Conservation (phyloP, 2,797 vertebrate genomes). For the Coracias cyanogaster region DNA sequence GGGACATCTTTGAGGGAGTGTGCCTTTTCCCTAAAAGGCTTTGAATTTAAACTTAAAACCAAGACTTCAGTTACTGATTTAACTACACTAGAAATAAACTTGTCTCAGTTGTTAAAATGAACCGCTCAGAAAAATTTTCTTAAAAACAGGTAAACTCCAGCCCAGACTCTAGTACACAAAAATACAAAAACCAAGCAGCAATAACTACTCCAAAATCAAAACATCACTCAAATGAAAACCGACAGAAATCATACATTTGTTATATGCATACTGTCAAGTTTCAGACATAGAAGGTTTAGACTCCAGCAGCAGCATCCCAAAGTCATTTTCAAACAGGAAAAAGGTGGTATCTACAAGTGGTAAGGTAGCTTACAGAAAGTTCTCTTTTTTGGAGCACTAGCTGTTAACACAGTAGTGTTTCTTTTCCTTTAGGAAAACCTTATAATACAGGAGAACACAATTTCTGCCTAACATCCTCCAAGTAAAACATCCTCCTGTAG, state of each 20-base stretch:
- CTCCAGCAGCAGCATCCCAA: not conserved
- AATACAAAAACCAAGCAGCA: not conserved
- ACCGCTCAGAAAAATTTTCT: not conserved
- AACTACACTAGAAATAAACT: not conserved
- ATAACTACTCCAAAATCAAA: not conserved
- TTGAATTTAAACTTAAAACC: not conserved
- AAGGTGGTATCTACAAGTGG: not conserved
- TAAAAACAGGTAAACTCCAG: not conserved
- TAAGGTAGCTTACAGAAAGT: not conserved
- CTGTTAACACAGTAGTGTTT: not conserved
- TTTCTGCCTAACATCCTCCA: not conserved
- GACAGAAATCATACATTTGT: accelerated
- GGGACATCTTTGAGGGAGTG: not conserved
- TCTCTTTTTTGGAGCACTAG: not conserved
- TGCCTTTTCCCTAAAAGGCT: not conserved
- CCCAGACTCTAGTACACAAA: not conserved
- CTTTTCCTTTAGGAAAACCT: not conserved
- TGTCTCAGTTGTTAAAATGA: not conserved
- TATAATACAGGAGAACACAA: not conserved
- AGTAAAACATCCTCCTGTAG: not conserved
- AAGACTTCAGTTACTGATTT: not conserved
- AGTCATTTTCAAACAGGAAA: not conserved
- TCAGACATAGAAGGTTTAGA: not conserved
- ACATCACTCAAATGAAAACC: not conserved
- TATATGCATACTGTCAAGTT: not conserved